Percentiles rank a stretch among this genome's conserved stretches.
Evolutionary conservation across 37 sponge, comb jelly and placozoan species (phyloP).

Genomic region (Tethya wilhelma): DNA sequence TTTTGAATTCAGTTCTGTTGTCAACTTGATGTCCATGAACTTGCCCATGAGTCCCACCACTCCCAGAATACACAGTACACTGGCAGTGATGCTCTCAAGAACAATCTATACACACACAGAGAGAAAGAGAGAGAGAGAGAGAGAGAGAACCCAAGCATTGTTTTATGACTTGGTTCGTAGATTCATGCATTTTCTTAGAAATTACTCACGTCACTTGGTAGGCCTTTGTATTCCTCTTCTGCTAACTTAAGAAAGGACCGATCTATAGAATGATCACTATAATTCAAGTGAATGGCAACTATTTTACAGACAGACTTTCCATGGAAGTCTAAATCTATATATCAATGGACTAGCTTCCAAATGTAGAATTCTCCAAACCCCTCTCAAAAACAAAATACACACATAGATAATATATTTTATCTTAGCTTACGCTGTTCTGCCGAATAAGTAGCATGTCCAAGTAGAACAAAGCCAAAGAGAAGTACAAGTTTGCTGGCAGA

Average conservation of each 20-base stretch:
- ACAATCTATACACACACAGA: conserved; percentile 38
- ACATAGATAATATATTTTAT: not conserved
- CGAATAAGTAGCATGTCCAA: conserved; percentile 64
- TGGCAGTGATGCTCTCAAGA: conserved; percentile 56
- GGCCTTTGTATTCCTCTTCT: conserved; percentile 61
- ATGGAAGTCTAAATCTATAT: too few species aligned
- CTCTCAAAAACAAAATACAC: not conserved
- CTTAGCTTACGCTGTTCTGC: conserved; percentile 68
- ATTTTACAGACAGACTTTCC: too few species aligned
- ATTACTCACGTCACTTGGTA: conserved; percentile 78
- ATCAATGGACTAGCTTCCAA: too few species aligned
- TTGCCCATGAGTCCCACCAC: conserved; percentile 37
- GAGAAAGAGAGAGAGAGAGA: not conserved
- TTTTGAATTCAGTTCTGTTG: conserved; percentile 63
- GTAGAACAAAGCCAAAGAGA: conserved; percentile 36
- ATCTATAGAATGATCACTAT: too few species aligned
- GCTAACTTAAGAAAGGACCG: conserved; percentile 66
- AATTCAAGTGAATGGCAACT: too few species aligned
- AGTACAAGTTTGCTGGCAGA: conserved; percentile 16
- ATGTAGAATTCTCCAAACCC: too few species aligned
- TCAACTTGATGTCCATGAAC: conserved; percentile 59
- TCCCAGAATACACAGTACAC: conserved; percentile 51
- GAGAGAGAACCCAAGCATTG: not conserved
- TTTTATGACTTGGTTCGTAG: not conserved
- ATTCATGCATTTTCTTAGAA: too few species aligned